phyloP scores from a whole-genome alignment of 2,888 invertebrate species.

The Cosmia trapezina region DNA sequence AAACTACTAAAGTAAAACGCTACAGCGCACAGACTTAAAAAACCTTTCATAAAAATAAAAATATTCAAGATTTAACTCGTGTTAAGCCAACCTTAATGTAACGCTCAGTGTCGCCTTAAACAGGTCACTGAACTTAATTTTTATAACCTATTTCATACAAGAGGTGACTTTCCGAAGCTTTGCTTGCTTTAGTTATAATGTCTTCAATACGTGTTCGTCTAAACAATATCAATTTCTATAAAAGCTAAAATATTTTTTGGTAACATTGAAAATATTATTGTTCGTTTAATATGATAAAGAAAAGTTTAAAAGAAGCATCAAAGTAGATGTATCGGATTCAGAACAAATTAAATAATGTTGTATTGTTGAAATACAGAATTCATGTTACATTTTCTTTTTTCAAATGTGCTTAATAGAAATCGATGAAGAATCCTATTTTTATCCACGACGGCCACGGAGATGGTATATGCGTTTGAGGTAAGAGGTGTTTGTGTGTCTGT shows the following conservation, averaged over 20 bases:
- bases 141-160: conserved; percentile 54
- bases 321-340: conserved; percentile 7
- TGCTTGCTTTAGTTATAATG: conserved; percentile 41
- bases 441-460: too few species aligned
- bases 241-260: conserved; percentile 10
- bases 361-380: not conserved
- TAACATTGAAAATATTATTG: conserved; percentile 13
- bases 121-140: conserved; percentile 59
- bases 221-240: conserved; percentile 41
- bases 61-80: conserved; percentile 50
- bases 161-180: conserved; percentile 39
- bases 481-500: too few species aligned
- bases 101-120: conserved; percentile 56
- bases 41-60: conserved; percentile 44
- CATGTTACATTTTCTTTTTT: not conserved
- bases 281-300: conserved; percentile 13
- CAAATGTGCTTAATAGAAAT: not conserved
- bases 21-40: conserved; percentile 23
- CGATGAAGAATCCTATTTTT: not conserved
- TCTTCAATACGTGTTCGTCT: conserved; percentile 24
- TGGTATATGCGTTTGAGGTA: too few species aligned
- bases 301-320: conserved; percentile 11
- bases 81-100: conserved; percentile 55
- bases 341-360: not conserved
- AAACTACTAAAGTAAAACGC: conserved; percentile 21